phyloP scores from a whole-genome alignment of 2,113 vertebrate species.

The Oncorhynchus nerka region DNA sequence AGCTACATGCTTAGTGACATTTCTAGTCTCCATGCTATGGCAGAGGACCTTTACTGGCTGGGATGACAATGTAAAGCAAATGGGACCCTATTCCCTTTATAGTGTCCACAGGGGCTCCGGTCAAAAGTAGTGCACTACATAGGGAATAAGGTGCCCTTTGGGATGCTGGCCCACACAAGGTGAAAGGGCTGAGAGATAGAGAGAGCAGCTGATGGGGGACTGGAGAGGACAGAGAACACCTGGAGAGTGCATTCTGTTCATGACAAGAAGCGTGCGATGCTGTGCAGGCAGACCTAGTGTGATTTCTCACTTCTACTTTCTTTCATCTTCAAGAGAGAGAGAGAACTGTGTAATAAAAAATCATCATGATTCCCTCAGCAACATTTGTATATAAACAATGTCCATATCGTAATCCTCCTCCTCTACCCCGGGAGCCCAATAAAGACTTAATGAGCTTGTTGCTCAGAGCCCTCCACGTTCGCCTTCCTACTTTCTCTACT shows the following conservation, averaged over 20 bases:
- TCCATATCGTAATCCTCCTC: conserved; percentile 63
- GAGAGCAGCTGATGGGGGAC: conserved; percentile 40
- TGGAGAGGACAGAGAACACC: conserved; percentile 46
- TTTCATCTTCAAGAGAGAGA: conserved; percentile 16
- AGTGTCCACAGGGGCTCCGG: too few species aligned
- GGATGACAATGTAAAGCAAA: conserved; percentile 1
- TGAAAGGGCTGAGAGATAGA: conserved; percentile 19
- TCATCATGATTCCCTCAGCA: conserved; percentile 72
- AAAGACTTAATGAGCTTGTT: conserved; percentile 75
- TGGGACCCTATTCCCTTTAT: too few species aligned
- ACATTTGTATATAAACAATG: conserved; percentile 74
- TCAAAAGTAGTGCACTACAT: too few species aligned
- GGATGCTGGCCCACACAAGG: not conserved
- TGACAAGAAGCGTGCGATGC: conserved; percentile 54
- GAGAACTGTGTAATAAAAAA: conserved; percentile 55
- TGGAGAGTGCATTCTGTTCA: conserved; percentile 62
- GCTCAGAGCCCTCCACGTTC: conserved; percentile 65
- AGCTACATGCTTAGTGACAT: conserved; percentile 21
- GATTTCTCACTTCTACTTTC: conserved; percentile 10
- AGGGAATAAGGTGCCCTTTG: not conserved
- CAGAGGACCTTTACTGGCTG: not conserved
- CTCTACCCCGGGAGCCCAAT: conserved; percentile 66
- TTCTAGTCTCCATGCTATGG: conserved; percentile 17
- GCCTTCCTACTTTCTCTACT: conserved; percentile 38
- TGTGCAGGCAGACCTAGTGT: conserved; percentile 42